Percentiles rank a stretch among this genome's conserved stretches.
These are phyloP conservation scores for Psammodynastes pulverulentus DNA, from an alignment of 2,113 vertebrate genomes.

Conservation along the genomic window DNA sequence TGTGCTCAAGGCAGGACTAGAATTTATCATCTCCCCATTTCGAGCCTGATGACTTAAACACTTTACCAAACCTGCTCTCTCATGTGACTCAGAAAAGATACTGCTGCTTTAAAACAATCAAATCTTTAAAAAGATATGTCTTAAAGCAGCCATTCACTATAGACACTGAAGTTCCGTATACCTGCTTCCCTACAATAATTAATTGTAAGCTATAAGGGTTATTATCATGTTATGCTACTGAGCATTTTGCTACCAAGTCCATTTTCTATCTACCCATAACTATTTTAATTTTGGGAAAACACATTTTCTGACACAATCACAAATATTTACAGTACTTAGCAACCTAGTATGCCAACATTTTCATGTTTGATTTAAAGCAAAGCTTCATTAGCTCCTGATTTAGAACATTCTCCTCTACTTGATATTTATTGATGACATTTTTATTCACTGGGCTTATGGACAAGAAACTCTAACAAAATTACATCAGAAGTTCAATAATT, in stretches of 20 bases:
- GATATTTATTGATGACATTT: neutral
- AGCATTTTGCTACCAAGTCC: neutral
- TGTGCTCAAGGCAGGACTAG: no score
- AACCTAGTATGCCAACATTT: neutral
- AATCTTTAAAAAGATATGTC: neutral
- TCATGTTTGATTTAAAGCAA: neutral
- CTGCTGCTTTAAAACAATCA: neutral
- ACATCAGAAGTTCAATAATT: neutral
- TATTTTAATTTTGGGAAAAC: neutral
- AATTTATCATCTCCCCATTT: neutral
- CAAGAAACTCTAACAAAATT: neutral
- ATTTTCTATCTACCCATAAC: neutral
- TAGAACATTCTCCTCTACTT: neutral
- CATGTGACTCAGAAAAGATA: neutral
- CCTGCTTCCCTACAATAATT: neutral
- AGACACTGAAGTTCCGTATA: neutral
- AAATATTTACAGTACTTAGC: neutral
- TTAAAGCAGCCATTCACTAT: neutral
- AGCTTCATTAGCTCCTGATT: neutral
- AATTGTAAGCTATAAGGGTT: neutral
- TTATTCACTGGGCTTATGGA: neutral
- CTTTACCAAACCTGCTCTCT: neutral
- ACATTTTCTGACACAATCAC: neutral
- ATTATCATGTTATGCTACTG: neutral
- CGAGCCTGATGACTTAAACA: neutral